Evolutionary conservation across 2,888 invertebrate genomes (phyloP), one percentile per base, ranked within the genome.

Genomic region (Chrysotoxum bicinctum): DNA sequence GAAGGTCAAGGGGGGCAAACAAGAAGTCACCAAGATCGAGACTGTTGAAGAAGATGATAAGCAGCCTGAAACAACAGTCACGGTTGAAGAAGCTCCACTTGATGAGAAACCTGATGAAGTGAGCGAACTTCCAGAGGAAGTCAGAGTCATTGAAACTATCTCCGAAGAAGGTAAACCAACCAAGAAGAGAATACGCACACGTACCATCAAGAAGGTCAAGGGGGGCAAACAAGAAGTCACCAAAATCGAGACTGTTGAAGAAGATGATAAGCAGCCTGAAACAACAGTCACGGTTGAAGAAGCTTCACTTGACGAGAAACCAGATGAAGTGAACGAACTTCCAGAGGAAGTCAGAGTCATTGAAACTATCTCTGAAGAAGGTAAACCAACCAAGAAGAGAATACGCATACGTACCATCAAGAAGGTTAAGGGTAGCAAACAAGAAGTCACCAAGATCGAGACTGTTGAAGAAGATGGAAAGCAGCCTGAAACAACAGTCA

Each of bases 381-480:
- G 79, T 6, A 79, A 79, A 7, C 79, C 73, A 14, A 79, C 14
- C 10, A 79, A 79, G 16, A 79, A 52, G 52, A 66, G 50, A 32
- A 79, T 79, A 3, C 79, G 73, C 5, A 79, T 73, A 7, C 79
- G 79, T 7, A 30, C 48, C 0, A 79, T 79, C 23, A 79, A 79
- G 19, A 73, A 68, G 73, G 23, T 79, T 8, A 79, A 79, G 50
- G 79, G 79, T 3, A 66, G 64, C 35, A 80, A 80, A 21, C 74
- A 80, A 54, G 80, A 80, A 45, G 80, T 80, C 26, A 80, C 80
- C 45, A 74, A 80, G 30, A 80, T 80, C 6, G 54, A 80, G 10
- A 74, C 74, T 1, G 80, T 74, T 30, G 80, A 80, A 26, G 80
- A 74, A 37, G 80, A 80, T n/a, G 80, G 69, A 45, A 80, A 80